Base-by-base conservation (phyloP, 2,113 vertebrate genomes). In the Oreochromis niloticus region DNA sequence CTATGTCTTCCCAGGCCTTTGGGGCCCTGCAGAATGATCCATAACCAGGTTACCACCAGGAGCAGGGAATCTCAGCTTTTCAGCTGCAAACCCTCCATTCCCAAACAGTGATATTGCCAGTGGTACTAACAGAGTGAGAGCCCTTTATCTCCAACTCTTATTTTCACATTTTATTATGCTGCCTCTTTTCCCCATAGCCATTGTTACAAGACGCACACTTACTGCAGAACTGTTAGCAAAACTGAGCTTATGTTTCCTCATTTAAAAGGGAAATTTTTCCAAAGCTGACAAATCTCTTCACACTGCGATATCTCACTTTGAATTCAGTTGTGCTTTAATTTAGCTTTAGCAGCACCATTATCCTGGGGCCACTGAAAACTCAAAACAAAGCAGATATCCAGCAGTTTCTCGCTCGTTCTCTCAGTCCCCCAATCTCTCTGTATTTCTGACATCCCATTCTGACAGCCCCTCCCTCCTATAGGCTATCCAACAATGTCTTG, bases 401-500 rank as follows among this genome's bases (percentile, higher is more conserved):
- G 55, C 52, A 14, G 81, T 86, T 48, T 84, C 55, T 57, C 24
- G 79, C 41, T 83, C 46, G 5, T 24, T 80, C 14, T 86, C 75
- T 75, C 14, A 32, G 57, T 71, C 22, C 50, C 81, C 81, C 48
- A 75, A 59, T 84, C 55, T 79, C 79, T 79, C 59, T 80, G 81
- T 84, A 59, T 93, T 85, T 87, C 85, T 82, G 75, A 87, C 84
- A 84, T 34, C 17, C 68, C 32, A 48, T 24, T 54, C 50, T 90
- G 86, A 89, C 81, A 88, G 80, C 75, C 61, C 85, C 90, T 87
- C 73, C 85, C 81, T 32, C 85, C 50, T 85, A 81, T 91, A 92
- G 85, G 87, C 89, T 61, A 92, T 95, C 91, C 92, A 92, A 94
- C 95, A 95, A 90, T 89, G 91, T 88, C 88, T 80, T 84, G 73